Base-by-base conservation (phyloP, 2,113 vertebrate species). In the Zingel zingel region DNA sequence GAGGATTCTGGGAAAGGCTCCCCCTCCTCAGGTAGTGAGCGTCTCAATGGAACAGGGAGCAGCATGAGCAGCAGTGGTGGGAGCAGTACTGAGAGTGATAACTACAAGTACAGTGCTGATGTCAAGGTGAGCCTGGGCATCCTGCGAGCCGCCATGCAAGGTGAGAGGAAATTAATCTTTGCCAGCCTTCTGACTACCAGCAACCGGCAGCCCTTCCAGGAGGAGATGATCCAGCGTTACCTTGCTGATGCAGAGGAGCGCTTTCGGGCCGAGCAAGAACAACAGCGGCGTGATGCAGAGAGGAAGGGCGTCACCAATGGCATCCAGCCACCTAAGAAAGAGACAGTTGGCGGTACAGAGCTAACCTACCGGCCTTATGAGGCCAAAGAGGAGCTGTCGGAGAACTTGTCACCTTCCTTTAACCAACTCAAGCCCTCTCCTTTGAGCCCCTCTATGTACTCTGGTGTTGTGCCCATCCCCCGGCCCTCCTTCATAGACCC, bases 211-310 rank as follows among this genome's bases (percentile, higher is more conserved):
- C 98, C 97, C 15, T 99, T 97, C 91, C 98, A 99, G 92, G 97
- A 99, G 92, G 97, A 99, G 94, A 98, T 99, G 98, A 99, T 99
- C 94, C 97, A 98, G 82, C 92, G 96, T 69, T 99, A 99, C 94
- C 96, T 99, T 0, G 54, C 92, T 0, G 98, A 99, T 0, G 98
- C 98, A 0, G 96, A 99, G 93, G 97, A 98, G 1, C 96, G 98
- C 7, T 99, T 98, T 67, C 53, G 94, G 48, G 94, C 94, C 0
- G 98, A 99, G 93, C 97, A 98, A 91, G 95, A 96, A 57, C 95
- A 95, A 61, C 96, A 95, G 89, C 96, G 96, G 15, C 96, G 96
- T 2, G 98, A 98, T 1, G 94, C 89, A 0, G 98, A 98, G 63
- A 95, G 96, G 84, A 97, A 97, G 86, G 91, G 67, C 19, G 25